These are phyloP conservation scores for Orycteropus afer DNA, from an alignment of 2,113 vertebrate genomes.

Conservation along the genomic window DNA sequence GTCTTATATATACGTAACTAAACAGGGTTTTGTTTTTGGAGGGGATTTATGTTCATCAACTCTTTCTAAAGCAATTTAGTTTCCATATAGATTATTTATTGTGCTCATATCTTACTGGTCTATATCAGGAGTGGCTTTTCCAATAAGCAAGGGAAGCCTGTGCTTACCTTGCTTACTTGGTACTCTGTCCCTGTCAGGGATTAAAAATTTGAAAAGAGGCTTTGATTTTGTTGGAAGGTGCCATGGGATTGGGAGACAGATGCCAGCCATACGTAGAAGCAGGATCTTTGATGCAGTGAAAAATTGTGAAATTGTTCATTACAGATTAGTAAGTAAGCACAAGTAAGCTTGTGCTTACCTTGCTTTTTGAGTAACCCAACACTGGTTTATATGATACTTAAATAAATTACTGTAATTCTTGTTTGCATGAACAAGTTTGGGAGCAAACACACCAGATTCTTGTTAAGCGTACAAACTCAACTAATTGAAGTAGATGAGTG, in stretches of 20 bases:
- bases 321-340: too few species aligned
- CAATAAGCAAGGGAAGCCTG: too few species aligned
- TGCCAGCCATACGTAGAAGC: too few species aligned
- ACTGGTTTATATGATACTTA: background rate
- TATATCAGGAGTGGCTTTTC: background rate
- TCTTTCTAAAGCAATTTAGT: background rate
- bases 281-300: too few species aligned
- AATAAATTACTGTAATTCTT: background rate
- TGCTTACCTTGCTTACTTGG: too few species aligned
- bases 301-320: too few species aligned
- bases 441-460: background rate
- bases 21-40: conserved; percentile 13
- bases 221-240: too few species aligned
- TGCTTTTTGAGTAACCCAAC: too few species aligned
- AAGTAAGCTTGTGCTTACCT: too few species aligned
- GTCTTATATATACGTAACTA: background rate
- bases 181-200: too few species aligned
- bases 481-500: background rate
- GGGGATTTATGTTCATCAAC: background rate
- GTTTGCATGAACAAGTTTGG: background rate
- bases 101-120: background rate
- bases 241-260: too few species aligned
- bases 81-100: conserved; percentile 43
- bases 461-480: background rate
- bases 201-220: too few species aligned